These are phyloP conservation scores for Scomber japonicus DNA, from an alignment of 2,113 vertebrate genomes.

Conservation along the genomic window DNA sequence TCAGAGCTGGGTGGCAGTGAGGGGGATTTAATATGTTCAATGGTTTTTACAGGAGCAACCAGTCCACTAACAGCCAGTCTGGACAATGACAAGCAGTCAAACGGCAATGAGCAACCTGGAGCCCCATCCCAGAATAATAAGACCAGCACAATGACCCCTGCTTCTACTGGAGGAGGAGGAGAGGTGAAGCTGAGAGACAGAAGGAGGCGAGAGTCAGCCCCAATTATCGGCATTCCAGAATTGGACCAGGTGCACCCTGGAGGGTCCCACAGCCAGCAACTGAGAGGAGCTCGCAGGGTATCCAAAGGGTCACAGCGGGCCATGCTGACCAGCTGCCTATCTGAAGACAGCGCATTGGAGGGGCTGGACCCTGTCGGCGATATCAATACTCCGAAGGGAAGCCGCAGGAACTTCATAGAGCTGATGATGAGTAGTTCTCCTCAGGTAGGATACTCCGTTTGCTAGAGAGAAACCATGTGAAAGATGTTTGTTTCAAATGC, in stretches of 20 bases:
- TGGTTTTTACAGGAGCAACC: slow-evolving; percentile 47
- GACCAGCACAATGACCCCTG: slow-evolving; percentile 7
- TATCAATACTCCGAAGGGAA: slow-evolving; percentile 78
- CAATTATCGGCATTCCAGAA: slow-evolving; percentile 67
- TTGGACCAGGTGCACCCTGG: slow-evolving; percentile 56
- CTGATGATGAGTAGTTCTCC: slow-evolving; percentile 89
- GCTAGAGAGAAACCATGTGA: no score
- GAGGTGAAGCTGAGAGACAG: slow-evolving; percentile 78
- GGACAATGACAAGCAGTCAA: slow-evolving; percentile 63
- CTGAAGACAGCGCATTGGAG: slow-evolving; percentile 79
- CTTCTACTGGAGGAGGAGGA: slow-evolving; percentile 50
- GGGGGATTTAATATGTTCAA: neutral
- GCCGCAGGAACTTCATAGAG: slow-evolving; percentile 87
- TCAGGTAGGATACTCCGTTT: slow-evolving; percentile 64
- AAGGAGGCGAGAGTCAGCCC: slow-evolving; percentile 75
- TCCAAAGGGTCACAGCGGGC: slow-evolving; percentile 77
- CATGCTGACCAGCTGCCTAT: slow-evolving; percentile 77
- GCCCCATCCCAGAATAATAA: slow-evolving; percentile 31
- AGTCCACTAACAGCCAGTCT: slow-evolving; percentile 6
- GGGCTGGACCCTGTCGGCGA: slow-evolving; percentile 69
- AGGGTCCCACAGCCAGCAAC: slow-evolving; percentile 60
- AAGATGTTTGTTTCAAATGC: neutral
- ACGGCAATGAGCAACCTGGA: slow-evolving; percentile 49
- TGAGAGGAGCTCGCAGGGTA: slow-evolving; percentile 72
- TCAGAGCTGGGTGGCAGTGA: neutral